phyloP scores from a whole-genome alignment of 2,797 vertebrate genomes.

The Semaprochilodus insignis region DNA sequence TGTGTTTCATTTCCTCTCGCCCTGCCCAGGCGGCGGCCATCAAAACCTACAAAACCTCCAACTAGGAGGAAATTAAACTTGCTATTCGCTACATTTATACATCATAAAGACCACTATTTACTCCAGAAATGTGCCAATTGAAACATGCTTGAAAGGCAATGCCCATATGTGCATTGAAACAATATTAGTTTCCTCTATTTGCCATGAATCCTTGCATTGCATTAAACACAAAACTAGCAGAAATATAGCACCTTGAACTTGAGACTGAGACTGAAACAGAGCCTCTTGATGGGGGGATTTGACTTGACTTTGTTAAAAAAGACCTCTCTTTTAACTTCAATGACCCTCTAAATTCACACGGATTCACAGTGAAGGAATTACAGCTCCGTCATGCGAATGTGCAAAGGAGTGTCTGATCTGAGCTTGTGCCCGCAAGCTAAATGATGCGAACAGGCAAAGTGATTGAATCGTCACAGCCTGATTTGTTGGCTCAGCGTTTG shows the following conservation, averaged over 20 bases:
- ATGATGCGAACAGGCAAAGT: conserved; percentile 50
- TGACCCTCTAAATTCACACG: conserved; percentile 36
- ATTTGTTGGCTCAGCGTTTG: conserved; percentile 62
- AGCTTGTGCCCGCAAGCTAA: conserved; percentile 46
- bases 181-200: background rate
- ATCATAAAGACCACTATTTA: conserved; percentile 53
- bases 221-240: background rate
- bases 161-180: conserved; percentile 11
- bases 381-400: conserved; percentile 48
- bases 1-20: conserved; percentile 75
- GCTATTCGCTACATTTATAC: conserved; percentile 54
- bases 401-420: conserved; percentile 15
- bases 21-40: conserved; percentile 55
- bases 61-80: conserved; percentile 72
- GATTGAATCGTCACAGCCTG: conserved; percentile 48
- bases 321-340: conserved; percentile 34
- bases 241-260: background rate
- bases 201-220: background rate
- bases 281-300: conserved; percentile 42
- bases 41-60: conserved; percentile 45
- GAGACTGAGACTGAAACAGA: conserved; percentile 5
- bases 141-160: background rate
- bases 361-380: conserved; percentile 56
- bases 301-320: conserved; percentile 58
- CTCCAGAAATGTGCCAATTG: background rate